Evolutionary conservation across 2,888 invertebrate genomes (phyloP).

Genomic region (Polia nebulosa): DNA sequence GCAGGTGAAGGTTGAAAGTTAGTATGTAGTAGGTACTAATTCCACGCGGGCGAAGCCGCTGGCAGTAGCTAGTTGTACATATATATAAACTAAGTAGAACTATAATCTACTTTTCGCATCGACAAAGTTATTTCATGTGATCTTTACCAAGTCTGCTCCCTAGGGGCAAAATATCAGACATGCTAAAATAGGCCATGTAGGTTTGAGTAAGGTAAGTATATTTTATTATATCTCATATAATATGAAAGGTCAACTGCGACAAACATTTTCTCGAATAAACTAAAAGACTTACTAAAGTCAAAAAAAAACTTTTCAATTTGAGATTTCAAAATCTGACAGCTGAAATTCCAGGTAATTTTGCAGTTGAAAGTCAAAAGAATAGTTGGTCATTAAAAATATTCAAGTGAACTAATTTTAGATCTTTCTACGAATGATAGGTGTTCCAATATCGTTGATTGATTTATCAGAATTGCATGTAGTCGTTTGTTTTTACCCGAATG

Average conservation of each 20-base stretch:
- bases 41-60: too few relatives aligned
- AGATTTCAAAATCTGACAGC: constrained; percentile 6
- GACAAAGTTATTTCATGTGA: constrained; percentile 66
- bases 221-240: constrained; percentile 41
- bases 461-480: constrained; percentile 10
- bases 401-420: neutral
- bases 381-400: neutral
- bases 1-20: too few relatives aligned
- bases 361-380: neutral
- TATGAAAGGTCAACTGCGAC: constrained; percentile 54
- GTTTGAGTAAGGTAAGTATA: constrained; percentile 14
- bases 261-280: constrained; percentile 28
- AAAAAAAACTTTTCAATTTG: constrained; percentile 13
- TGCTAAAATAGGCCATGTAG: constrained; percentile 54
- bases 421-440: neutral
- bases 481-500: neutral
- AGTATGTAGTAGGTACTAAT: too few relatives aligned
- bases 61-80: too few relatives aligned
- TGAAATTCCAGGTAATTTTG: neutral
- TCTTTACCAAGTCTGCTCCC: constrained; percentile 68
- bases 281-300: constrained; percentile 20
- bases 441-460: constrained; percentile 5
- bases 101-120: constrained; percentile 13
- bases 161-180: constrained; percentile 62
- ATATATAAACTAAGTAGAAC: neutral